A percentile compares a stretch with the other conserved stretches of the same genome.
phyloP scores from a whole-genome alignment of 2,797 vertebrate species.

The Lepilemur ruficaudatus region DNA sequence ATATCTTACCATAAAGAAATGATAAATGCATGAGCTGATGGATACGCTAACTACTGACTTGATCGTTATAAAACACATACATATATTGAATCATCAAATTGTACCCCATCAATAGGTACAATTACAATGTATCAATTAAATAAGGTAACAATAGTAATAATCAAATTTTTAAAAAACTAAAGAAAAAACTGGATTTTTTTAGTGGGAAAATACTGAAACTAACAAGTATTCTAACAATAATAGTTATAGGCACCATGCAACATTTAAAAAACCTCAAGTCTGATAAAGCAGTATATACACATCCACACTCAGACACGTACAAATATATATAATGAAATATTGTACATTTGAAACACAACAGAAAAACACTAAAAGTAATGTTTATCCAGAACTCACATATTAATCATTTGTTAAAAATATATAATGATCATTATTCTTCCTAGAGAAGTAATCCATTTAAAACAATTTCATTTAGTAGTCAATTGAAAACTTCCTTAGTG shows the following conservation, averaged over 20 bases:
- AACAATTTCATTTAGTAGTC: neutral
- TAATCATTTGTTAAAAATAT: constrained; percentile 9
- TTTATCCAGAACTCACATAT: neutral
- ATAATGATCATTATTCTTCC: neutral
- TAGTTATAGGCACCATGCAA: neutral
- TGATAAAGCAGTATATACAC: neutral
- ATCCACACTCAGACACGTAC: neutral
- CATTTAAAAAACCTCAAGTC: neutral
- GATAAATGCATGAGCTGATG: neutral
- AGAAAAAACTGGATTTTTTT: neutral
- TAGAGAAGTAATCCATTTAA: neutral
- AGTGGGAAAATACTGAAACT: neutral
- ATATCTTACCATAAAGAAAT: neutral
- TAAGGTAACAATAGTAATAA: neutral
- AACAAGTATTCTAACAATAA: neutral
- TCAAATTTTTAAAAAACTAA: neutral
- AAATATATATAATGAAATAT: neutral
- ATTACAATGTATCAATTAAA: neutral
- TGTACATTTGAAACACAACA: neutral
- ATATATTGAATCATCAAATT: neutral
- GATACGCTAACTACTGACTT: neutral
- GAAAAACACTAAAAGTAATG: neutral
- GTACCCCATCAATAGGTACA: neutral
- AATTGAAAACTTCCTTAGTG: neutral
- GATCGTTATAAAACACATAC: neutral